Conservation (phyloP, 2,888 invertebrate genomes). For the Rambutsinella grinnellia region DNA sequence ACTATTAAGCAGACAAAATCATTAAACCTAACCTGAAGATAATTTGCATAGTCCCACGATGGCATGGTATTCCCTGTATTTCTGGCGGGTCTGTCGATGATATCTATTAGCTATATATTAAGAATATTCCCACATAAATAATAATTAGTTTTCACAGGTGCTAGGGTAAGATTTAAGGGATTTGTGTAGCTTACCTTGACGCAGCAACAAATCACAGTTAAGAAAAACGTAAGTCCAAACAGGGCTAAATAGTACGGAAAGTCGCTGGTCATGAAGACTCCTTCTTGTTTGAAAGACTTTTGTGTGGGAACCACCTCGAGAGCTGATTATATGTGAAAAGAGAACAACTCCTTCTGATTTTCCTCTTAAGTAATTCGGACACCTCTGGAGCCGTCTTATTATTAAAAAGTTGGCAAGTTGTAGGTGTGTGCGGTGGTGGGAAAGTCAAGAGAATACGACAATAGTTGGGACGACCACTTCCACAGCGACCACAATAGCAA, state of each 20-base stretch:
- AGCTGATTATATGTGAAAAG: not conserved
- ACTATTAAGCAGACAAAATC: no score
- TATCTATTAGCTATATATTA: constrained; percentile 64
- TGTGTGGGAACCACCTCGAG: constrained; percentile 21
- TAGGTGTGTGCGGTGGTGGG: no score
- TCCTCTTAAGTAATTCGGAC: not conserved
- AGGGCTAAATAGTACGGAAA: constrained; percentile 65
- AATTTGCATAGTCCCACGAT: constrained; percentile 63
- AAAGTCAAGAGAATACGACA: constrained; percentile 3
- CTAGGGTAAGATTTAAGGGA: not conserved
- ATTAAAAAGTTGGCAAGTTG: no score
- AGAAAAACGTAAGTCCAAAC: constrained; percentile 65
- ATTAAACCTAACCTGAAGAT: no score
- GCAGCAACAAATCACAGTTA: constrained; percentile 65
- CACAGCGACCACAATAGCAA: constrained; percentile 44
- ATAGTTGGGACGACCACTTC: constrained; percentile 30
- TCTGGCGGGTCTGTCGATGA: constrained; percentile 64
- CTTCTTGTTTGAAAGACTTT: constrained; percentile 51
- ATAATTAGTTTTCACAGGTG: no score
- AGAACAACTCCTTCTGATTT: not conserved
- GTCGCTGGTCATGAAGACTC: constrained; percentile 64
- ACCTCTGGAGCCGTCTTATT: not conserved
- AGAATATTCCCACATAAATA: no score
- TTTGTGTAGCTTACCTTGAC: constrained; percentile 58
- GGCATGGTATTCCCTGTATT: constrained; percentile 59